Conservation (phyloP, 2,888 invertebrate genomes). For the Apotomis betuletana region DNA sequence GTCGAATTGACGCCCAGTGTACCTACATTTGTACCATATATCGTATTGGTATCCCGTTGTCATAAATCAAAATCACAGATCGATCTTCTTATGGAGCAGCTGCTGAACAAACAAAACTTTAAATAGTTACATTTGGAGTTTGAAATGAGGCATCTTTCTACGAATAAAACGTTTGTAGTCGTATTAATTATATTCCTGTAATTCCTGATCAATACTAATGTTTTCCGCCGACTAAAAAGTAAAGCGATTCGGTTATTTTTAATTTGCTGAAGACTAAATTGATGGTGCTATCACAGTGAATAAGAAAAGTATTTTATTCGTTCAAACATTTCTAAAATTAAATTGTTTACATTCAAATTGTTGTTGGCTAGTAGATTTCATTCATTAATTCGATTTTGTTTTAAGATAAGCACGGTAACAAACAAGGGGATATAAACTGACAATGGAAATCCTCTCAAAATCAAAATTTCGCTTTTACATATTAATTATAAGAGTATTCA, state of each 20-base stretch:
- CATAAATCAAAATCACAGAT: conserved; percentile 16
- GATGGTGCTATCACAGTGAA: conserved; percentile 9
- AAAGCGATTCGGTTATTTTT: conserved; percentile 4
- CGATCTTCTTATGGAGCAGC: conserved; percentile 20
- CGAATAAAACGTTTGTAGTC: conserved; percentile 12
- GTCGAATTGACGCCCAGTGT: too few relatives aligned
- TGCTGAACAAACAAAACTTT: conserved; percentile 10
- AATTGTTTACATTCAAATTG: background rate
- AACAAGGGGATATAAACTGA: background rate
- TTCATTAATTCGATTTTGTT: background rate
- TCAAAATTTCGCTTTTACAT: too few relatives aligned
- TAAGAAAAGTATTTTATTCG: background rate
- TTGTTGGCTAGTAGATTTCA: background rate
- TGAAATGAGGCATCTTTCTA: conserved; percentile 1
- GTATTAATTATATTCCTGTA: background rate
- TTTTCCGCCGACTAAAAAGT: background rate
- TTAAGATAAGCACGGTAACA: background rate
- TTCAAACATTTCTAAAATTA: background rate
- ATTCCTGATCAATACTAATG: background rate
- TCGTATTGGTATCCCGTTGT: background rate
- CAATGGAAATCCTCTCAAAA: too few relatives aligned
- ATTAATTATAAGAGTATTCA: too few relatives aligned
- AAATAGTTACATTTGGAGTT: conserved; percentile 12
- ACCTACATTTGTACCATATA: too few relatives aligned
- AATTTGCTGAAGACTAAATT: conserved; percentile 8